These are phyloP conservation scores for Drosophila lutescens DNA, from an alignment of 2,888 invertebrate species.

Conservation along the genomic window DNA sequence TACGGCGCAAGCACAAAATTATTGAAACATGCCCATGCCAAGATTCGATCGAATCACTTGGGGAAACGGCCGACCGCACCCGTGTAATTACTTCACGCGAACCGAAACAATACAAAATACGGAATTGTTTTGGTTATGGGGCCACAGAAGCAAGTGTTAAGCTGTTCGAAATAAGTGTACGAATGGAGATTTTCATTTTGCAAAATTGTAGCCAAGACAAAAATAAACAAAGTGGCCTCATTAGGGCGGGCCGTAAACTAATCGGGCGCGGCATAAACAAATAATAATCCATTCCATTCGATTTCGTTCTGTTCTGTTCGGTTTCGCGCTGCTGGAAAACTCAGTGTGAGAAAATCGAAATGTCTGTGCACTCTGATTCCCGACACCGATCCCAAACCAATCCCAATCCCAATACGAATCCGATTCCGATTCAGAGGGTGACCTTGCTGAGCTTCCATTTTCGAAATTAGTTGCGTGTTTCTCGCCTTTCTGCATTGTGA, in stretches of 20 bases:
- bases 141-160: slow-evolving; percentile 48
- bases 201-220: slow-evolving; percentile 50
- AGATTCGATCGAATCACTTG: slow-evolving; percentile 26
- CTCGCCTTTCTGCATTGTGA: slow-evolving; percentile 22
- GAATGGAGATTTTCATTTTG: slow-evolving; percentile 50
- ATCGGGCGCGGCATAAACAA: slow-evolving; percentile 74
- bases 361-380: slow-evolving; percentile 7
- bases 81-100: slow-evolving; percentile 58
- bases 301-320: not conserved
- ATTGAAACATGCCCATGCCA: slow-evolving; percentile 61
- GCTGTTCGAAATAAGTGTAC: slow-evolving; percentile 19
- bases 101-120: slow-evolving; percentile 64
- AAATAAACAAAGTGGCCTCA: slow-evolving; percentile 59
- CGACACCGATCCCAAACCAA: slow-evolving; percentile 6
- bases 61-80: slow-evolving; percentile 55
- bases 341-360: slow-evolving; percentile 62
- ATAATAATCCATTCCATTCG: slow-evolving; percentile 41
- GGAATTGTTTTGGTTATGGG: slow-evolving; percentile 18
- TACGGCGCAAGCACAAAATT: slow-evolving; percentile 62
- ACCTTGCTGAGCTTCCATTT: slow-evolving; percentile 47
- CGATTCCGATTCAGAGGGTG: slow-evolving; percentile 23
- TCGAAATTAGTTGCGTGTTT: slow-evolving; percentile 60
- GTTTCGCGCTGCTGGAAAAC: slow-evolving; percentile 56
- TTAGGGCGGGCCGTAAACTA: slow-evolving; percentile 65
- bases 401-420: slow-evolving; percentile 4